These are phyloP conservation scores for Perithous albicinctus DNA, from an alignment of 2,888 invertebrate species.

Conservation along the genomic window DNA sequence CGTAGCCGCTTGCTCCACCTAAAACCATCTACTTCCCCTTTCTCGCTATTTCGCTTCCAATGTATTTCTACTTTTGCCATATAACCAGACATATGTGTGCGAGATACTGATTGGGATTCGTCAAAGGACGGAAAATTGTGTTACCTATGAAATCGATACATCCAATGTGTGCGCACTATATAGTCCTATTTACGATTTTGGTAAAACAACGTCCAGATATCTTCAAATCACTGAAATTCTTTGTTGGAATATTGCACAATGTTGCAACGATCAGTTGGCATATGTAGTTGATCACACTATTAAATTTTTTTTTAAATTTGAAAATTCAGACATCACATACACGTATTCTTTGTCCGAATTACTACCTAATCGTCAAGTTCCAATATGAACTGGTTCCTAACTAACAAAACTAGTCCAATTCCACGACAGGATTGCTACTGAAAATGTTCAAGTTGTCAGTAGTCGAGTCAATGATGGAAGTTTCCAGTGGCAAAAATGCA, in stretches of 20 bases:
- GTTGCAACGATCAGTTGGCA: not conserved
- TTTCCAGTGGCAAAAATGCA: constrained; percentile 9
- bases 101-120: constrained; percentile 48
- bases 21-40: constrained; percentile 39
- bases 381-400: too few species aligned
- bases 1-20: constrained; percentile 43
- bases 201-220: not conserved
- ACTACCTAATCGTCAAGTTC: too few species aligned
- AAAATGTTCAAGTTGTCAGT: not conserved
- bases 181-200: not conserved
- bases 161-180: not conserved
- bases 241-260: not conserved
- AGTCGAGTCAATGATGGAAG: not conserved
- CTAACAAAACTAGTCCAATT: too few species aligned
- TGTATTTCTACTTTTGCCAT: constrained; percentile 6
- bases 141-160: constrained; percentile 27
- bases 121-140: constrained; percentile 54
- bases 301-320: too few species aligned
- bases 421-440: not conserved
- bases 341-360: not conserved
- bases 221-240: not conserved
- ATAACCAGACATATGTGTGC: not conserved
- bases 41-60: constrained; percentile 15
- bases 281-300: too few species aligned
- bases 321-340: too few species aligned